These are phyloP conservation scores for Branchinecta lynchi DNA, from an alignment of 1,140 invertebrate genomes.

Conservation along the genomic window DNA sequence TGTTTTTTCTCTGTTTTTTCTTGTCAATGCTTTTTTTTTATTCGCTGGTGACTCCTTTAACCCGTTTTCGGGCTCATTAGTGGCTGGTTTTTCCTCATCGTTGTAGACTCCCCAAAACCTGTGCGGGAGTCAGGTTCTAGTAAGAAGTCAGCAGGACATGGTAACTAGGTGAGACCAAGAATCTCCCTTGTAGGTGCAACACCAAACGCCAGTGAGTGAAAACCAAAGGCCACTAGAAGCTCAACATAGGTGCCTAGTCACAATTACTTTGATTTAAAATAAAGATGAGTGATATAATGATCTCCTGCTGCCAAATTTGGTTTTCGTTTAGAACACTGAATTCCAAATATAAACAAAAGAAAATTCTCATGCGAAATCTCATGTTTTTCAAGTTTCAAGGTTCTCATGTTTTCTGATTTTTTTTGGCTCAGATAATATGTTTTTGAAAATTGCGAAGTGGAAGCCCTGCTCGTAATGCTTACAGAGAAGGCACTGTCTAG, in stretches of 20 bases:
- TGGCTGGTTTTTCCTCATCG: conserved; percentile 8
- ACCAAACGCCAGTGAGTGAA: no score
- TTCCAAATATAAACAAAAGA: background rate
- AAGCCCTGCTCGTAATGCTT: background rate
- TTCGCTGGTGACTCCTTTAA: no score
- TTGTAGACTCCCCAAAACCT: background rate
- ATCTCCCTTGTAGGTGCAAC: conserved; percentile 8
- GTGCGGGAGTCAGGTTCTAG: conserved; percentile 4
- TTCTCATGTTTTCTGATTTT: conserved; percentile 3
- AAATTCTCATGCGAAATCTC: no score
- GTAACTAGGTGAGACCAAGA: conserved; percentile 9
- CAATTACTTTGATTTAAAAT: background rate
- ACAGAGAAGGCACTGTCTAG: no score
- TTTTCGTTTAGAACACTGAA: conserved; percentile 1
- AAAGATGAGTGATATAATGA: conserved; percentile 6
- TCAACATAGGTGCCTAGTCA: background rate
- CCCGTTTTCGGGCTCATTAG: no score
- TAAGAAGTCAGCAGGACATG: conserved; percentile 5
- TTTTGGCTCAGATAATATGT: conserved; percentile 2
- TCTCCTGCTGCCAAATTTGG: conserved; percentile 5
- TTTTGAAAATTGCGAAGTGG: conserved; percentile 2
- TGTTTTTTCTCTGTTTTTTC: no score
- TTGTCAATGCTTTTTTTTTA: no score
- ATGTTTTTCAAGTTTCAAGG: conserved; percentile 7
- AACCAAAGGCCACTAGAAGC: conserved; percentile 4